Evolutionary conservation across 2,113 vertebrate genomes (phyloP).

Genomic region (Diadophis punctatus): DNA sequence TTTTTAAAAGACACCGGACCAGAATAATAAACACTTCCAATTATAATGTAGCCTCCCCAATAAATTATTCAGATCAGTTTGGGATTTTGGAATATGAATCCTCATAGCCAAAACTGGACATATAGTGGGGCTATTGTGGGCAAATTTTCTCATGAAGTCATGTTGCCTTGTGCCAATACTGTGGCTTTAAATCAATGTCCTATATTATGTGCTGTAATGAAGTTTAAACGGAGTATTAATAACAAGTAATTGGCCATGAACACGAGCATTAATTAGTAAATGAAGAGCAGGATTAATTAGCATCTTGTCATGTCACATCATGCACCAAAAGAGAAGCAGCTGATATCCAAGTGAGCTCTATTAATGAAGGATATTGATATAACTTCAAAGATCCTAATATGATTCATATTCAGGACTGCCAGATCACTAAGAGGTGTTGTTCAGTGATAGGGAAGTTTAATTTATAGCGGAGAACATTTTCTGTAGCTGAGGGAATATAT

Average conservation of each 20-base stretch:
- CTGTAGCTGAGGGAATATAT: not conserved
- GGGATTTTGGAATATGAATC: not conserved
- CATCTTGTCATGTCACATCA: constrained; percentile 21
- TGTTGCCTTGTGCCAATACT: constrained; percentile 26
- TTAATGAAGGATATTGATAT: constrained; percentile 12
- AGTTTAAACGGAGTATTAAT: constrained; percentile 25
- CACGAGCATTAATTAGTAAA: constrained; percentile 48
- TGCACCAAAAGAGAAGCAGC: constrained; percentile 26
- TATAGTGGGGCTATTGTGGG: constrained; percentile 20
- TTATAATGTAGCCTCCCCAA: constrained; percentile 6
- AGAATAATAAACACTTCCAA: constrained; percentile 15
- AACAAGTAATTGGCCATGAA: constrained; percentile 42
- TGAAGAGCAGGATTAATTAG: not conserved
- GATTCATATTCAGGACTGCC: constrained; percentile 27
- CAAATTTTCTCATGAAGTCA: constrained; percentile 25
- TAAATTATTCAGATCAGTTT: constrained; percentile 5
- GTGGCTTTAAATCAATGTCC: constrained; percentile 36
- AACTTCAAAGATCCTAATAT: constrained; percentile 14
- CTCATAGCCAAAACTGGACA: not conserved
- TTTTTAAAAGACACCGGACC: not conserved
- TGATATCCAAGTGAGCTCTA: constrained; percentile 32
- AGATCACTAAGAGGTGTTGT: not conserved
- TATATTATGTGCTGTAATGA: constrained; percentile 34
- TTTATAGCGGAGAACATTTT: not conserved
- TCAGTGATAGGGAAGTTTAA: not conserved